A percentile compares a stretch with the other conserved stretches of the same genome.
Evolutionary conservation across 2,113 vertebrate genomes (phyloP).

Genomic region (Saimiri boliviensis): DNA sequence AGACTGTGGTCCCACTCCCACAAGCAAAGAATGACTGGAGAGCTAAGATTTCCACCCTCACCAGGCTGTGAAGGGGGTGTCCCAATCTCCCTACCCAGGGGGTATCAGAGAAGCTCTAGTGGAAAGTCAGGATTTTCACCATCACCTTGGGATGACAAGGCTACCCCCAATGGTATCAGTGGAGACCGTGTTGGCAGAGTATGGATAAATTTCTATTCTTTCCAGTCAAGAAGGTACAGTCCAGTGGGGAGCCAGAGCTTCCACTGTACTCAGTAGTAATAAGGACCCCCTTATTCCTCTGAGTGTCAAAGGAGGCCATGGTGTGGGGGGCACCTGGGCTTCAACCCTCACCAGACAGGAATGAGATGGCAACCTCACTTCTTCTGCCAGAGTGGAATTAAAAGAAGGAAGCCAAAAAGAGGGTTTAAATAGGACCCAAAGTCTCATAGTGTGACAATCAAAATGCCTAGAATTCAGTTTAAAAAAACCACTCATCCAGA

Average conservation of each 20-base stretch:
- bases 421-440: background rate
- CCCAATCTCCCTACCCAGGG: background rate
- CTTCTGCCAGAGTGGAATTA: background rate
- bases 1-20: background rate
- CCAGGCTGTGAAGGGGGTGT: background rate
- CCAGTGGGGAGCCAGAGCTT: background rate
- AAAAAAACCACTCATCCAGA: background rate
- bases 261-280: background rate
- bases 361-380: background rate
- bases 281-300: background rate
- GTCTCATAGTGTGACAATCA: background rate
- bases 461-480: background rate
- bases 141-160: background rate
- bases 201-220: background rate
- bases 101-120: background rate
- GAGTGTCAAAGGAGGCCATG: background rate
- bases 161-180: background rate
- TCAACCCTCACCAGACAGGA: background rate
- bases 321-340: background rate
- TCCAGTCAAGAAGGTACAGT: background rate
- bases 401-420: background rate
- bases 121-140: background rate
- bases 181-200: background rate
- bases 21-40: background rate
- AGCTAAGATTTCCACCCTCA: background rate